Conservation (phyloP, 2,113 vertebrate genomes). For the Antechinus stuartii region DNA sequence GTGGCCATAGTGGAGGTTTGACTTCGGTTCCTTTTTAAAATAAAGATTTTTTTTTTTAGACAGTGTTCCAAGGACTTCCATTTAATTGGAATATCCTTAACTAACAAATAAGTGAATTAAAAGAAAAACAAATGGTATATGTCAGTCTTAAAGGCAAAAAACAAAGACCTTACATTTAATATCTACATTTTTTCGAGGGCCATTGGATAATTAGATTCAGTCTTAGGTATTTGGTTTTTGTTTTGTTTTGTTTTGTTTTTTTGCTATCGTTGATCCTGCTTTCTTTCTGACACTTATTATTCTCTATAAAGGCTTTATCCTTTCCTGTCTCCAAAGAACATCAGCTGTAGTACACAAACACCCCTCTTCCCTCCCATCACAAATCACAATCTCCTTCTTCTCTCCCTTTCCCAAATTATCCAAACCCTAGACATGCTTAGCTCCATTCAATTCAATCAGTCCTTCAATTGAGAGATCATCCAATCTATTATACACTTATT, state of each 20-base stretch:
- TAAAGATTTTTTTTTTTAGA: not conserved
- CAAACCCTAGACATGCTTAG: not conserved
- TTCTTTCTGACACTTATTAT: not conserved
- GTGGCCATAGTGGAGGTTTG: not conserved
- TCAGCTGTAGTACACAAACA: not conserved
- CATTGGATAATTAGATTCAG: not conserved
- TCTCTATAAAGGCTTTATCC: not conserved
- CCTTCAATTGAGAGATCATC: not conserved
- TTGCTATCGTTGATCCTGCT: not conserved
- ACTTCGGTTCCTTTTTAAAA: not conserved
- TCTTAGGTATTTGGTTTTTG: not conserved
- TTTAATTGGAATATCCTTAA: not conserved
- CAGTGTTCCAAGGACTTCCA: not conserved
- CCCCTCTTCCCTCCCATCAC: not conserved
- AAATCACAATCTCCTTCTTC: not conserved
- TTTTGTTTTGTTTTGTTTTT: no score
- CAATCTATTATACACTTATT: not conserved
- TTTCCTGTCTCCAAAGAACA: not conserved
- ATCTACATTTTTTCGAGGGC: rapidly evolving
- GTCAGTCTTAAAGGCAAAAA: not conserved
- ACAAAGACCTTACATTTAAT: not conserved
- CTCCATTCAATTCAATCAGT: not conserved
- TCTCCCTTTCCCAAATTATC: not conserved
- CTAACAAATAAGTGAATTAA: not conserved
- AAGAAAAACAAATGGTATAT: not conserved